Evolutionary conservation across 2,888 invertebrate genomes (phyloP).

Genomic region (Gortyna flavago): DNA sequence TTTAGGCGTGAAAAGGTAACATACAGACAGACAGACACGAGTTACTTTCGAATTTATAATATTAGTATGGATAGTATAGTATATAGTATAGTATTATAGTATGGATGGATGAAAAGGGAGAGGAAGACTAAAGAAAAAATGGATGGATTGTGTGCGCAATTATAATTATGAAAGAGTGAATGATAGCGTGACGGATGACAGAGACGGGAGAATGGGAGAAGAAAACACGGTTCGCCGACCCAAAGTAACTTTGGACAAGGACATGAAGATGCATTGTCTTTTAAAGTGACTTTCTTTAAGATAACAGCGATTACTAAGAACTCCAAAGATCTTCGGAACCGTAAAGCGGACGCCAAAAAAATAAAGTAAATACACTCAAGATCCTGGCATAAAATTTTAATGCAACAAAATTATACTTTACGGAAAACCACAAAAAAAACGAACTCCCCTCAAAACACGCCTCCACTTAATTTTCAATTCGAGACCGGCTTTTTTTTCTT

Average conservation of each 20-base stretch:
- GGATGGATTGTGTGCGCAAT: background rate
- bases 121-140: background rate
- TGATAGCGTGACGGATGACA: background rate
- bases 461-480: conserved; percentile 59
- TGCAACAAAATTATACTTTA: conserved; percentile 52
- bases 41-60: no score
- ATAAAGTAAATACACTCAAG: conserved; percentile 37
- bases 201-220: background rate
- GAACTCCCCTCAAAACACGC: conserved; percentile 33
- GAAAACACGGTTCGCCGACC: background rate
- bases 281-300: background rate
- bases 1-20: no score
- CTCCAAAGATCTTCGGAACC: background rate
- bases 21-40: no score
- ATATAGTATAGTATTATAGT: no score
- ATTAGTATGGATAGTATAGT: no score
- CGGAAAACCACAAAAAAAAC: conserved; percentile 54
- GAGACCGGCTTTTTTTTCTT: conserved; percentile 42
- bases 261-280: background rate
- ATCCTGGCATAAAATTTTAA: conserved; percentile 15
- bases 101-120: background rate
- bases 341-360: conserved; percentile 9
- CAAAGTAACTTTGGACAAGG: background rate
- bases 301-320: background rate
- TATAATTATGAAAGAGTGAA: background rate